A percentile compares a stretch with the other conserved stretches of the same genome.
Evolutionary conservation across 2,797 vertebrate species (phyloP).

Genomic region (Carduelis carduelis): DNA sequence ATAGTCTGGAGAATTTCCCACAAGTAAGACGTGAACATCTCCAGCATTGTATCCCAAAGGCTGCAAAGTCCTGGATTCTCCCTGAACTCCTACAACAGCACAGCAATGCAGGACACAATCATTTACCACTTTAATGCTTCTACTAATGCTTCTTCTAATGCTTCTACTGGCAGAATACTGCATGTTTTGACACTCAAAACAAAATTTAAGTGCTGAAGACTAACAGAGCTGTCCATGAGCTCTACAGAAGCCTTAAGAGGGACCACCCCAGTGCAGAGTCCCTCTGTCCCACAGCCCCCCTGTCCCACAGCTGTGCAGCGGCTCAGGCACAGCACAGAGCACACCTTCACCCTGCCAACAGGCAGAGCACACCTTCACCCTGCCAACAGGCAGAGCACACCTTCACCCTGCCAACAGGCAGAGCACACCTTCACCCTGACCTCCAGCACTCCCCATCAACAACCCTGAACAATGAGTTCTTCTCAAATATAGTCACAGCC

Average conservation of each 20-base stretch:
- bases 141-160: fast-evolving
- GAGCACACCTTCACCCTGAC: fast-evolving
- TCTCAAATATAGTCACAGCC: fast-evolving
- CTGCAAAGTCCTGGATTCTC: neutral
- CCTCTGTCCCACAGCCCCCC: fast-evolving
- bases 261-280: fast-evolving
- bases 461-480: fast-evolving
- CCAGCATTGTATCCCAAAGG: neutral
- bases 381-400: too few relatives aligned
- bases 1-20: neutral
- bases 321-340: neutral
- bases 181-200: fast-evolving
- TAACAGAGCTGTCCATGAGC: fast-evolving
- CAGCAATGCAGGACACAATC: neutral
- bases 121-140: neutral
- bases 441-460: neutral
- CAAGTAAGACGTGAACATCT: fast-evolving
- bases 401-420: neutral
- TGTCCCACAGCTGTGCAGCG: fast-evolving
- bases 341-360: neutral
- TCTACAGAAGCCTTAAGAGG: neutral
- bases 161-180: fast-evolving
- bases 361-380: neutral
- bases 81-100: neutral
- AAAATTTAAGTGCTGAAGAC: neutral